Evolutionary conservation across 2,797 vertebrate species (phyloP).

Genomic region (Geotrypetes seraphini): DNA sequence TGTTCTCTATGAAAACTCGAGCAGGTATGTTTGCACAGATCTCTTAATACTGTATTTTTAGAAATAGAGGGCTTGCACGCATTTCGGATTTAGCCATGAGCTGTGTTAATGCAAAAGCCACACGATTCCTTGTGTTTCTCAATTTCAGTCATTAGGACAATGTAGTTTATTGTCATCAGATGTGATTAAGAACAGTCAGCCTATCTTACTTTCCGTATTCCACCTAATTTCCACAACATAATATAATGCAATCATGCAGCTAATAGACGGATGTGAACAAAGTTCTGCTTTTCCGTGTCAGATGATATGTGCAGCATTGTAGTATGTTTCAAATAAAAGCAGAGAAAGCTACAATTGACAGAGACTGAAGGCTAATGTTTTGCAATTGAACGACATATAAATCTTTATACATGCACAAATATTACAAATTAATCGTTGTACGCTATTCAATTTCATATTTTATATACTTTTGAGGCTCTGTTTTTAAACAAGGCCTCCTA

Average conservation of each 20-base stretch:
- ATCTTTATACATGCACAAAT: no score
- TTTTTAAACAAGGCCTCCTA: no score
- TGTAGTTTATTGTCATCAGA: background rate
- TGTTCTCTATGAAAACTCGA: background rate
- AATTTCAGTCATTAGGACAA: accelerated
- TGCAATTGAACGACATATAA: no score
- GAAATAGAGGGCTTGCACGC: no score
- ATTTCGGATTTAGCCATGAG: no score
- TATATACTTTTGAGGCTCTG: no score
- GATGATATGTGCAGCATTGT: no score
- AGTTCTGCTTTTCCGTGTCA: no score
- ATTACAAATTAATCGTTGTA: no score
- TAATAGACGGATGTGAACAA: background rate
- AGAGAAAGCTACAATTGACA: background rate
- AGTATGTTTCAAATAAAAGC: background rate
- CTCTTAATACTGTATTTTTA: background rate
- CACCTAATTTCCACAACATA: background rate
- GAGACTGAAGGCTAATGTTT: background rate
- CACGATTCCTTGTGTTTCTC: background rate
- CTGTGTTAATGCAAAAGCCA: no score
- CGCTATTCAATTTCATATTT: no score
- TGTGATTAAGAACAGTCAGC: background rate
- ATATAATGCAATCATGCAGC: background rate
- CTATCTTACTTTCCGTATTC: background rate
- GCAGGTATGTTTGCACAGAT: background rate